Evolutionary conservation across 2,888 invertebrate genomes (phyloP).

Genomic region (Folsomia manolachei): DNA sequence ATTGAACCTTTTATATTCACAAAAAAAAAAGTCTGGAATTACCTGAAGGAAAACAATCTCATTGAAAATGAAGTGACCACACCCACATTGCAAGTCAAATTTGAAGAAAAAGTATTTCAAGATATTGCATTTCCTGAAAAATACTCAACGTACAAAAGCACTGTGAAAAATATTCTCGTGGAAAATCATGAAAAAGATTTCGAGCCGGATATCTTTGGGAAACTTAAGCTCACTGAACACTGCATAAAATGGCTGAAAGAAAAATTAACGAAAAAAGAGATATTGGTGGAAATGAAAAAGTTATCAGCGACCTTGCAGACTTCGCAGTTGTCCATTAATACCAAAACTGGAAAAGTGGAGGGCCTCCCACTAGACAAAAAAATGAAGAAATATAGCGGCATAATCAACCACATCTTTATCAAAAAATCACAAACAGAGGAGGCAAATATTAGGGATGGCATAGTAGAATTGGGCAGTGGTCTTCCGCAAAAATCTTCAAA

Average conservation of each 20-base stretch:
- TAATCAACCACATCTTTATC: too few relatives aligned
- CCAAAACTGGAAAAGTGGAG: neutral
- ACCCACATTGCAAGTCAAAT: neutral
- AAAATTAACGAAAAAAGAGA: neutral
- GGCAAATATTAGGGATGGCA: too few relatives aligned
- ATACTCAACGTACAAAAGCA: neutral
- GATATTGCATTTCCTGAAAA: neutral
- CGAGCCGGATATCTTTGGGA: neutral
- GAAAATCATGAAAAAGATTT: neutral
- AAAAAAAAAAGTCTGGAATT: neutral
- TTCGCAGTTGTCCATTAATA: neutral
- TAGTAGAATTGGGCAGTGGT: too few relatives aligned
- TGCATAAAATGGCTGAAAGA: neutral
- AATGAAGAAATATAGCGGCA: too few relatives aligned
- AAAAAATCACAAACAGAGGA: too few relatives aligned
- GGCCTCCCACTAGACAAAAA: too few relatives aligned
- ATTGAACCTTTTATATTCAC: neutral
- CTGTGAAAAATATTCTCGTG: neutral
- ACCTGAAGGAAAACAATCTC: neutral
- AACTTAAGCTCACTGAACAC: neutral
- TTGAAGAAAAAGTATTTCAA: neutral
- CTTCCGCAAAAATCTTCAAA: too few relatives aligned
- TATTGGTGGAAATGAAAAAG: neutral
- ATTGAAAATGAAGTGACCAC: neutral
- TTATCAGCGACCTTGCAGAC: neutral